Percentiles rank a stretch among this genome's conserved stretches.
These are phyloP conservation scores for Drosophila subpulchrella DNA, from an alignment of 1,140 invertebrate species.

Conservation along the genomic window DNA sequence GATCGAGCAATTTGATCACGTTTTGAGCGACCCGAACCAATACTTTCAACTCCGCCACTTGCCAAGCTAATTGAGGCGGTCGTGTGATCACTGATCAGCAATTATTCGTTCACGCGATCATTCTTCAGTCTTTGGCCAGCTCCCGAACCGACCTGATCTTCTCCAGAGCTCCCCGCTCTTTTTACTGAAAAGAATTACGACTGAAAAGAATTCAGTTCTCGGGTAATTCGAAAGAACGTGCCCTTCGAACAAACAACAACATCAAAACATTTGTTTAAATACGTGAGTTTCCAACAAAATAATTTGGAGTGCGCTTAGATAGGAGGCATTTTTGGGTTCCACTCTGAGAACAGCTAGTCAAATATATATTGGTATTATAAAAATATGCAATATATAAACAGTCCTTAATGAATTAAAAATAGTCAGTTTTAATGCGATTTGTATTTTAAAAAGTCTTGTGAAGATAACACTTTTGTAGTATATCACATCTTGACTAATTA, in stretches of 20 bases:
- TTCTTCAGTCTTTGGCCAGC: slow-evolving; percentile 58
- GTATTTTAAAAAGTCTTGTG: no score
- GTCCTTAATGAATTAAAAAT: no score
- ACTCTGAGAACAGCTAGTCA: no score
- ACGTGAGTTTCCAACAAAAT: slow-evolving; percentile 27
- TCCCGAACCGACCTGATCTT: slow-evolving; percentile 23
- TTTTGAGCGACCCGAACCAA: slow-evolving; percentile 37
- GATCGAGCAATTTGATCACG: slow-evolving; percentile 56
- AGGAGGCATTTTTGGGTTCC: slow-evolving; percentile 5
- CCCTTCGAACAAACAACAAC: slow-evolving; percentile 20
- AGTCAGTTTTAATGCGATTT: no score
- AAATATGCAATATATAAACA: no score
- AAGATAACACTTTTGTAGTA: no score
- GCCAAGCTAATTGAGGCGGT: slow-evolving; percentile 63
- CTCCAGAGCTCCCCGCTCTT: slow-evolving; percentile 4
- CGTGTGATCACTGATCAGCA: slow-evolving; percentile 55
- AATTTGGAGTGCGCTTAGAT: not conserved
- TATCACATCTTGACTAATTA: not conserved
- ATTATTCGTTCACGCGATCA: slow-evolving; percentile 57
- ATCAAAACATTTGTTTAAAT: slow-evolving; percentile 65
- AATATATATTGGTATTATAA: no score
- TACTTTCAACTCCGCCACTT: slow-evolving; percentile 25
- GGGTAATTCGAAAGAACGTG: slow-evolving; percentile 24
- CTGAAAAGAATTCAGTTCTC: slow-evolving; percentile 3
- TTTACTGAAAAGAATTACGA: not conserved